Percentiles rank a stretch among this genome's conserved stretches.
These are phyloP conservation scores for Heliconius ethilla DNA, from an alignment of 2,888 invertebrate genomes.

Conservation along the genomic window DNA sequence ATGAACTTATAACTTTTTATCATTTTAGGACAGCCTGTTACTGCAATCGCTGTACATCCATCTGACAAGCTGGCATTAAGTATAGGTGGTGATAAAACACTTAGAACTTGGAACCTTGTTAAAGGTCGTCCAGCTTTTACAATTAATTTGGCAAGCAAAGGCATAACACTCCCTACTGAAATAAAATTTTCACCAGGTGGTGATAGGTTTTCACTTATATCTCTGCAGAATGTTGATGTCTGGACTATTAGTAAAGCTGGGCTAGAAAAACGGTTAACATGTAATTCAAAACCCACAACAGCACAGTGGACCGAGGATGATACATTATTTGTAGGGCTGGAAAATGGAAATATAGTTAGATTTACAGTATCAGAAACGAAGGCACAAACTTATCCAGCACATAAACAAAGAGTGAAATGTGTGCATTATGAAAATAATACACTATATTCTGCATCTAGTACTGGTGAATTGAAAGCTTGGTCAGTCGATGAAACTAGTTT, in stretches of 20 bases:
- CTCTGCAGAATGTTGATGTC: constrained; percentile 87
- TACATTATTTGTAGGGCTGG: constrained; percentile 86
- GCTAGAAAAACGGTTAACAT: constrained; percentile 84
- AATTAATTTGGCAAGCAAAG: constrained; percentile 90
- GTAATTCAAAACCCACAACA: constrained; percentile 86
- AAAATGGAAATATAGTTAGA: constrained; percentile 86
- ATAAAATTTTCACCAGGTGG: constrained; percentile 90
- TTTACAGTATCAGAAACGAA: constrained; percentile 79
- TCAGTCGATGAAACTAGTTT: constrained; percentile 64
- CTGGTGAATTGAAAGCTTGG: constrained; percentile 91
- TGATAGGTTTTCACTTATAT: constrained; percentile 87
- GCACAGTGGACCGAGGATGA: constrained; percentile 86
- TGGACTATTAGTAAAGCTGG: constrained; percentile 91
- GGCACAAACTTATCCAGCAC: constrained; percentile 77
- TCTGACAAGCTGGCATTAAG: constrained; percentile 94
- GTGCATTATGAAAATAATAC: constrained; percentile 80
- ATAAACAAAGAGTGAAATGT: constrained; percentile 86
- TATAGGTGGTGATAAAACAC: constrained; percentile 90
- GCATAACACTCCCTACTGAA: constrained; percentile 75
- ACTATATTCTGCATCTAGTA: constrained; percentile 88
- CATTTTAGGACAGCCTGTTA: constrained; percentile 82
- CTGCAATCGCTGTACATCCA: constrained; percentile 91
- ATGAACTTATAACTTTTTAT: neutral
- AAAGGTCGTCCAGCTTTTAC: constrained; percentile 95
- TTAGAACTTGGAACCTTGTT: constrained; percentile 96